Conservation (phyloP, 2,888 invertebrate species). For the Oscheius sp. region DNA sequence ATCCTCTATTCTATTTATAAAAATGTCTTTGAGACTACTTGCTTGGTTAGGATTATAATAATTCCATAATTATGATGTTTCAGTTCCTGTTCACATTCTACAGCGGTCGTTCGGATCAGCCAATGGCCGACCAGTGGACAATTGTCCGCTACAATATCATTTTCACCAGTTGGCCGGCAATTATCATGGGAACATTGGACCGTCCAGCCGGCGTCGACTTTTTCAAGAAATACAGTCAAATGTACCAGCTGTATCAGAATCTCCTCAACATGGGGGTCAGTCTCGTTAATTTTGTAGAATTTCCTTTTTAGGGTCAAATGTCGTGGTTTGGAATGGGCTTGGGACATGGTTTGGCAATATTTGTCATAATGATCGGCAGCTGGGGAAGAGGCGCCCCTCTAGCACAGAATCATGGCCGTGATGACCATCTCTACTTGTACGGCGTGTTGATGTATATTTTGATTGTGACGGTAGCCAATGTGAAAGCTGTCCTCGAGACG, state of each 20-base stretch:
- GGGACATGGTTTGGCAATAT: not conserved
- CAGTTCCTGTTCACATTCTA: conserved; percentile 28
- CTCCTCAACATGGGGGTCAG: conserved; percentile 1
- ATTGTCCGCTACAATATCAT: conserved; percentile 33
- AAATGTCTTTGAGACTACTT: conserved; percentile 41
- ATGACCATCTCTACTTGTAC: conserved; percentile 15
- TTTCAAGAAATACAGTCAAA: conserved; percentile 25
- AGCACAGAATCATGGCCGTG: not conserved
- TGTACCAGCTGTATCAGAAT: conserved; percentile 25
- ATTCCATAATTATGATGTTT: not conserved
- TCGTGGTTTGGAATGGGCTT: conserved; percentile 26
- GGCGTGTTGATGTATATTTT: conserved; percentile 13
- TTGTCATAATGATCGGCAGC: not conserved
- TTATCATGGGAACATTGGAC: conserved; percentile 21
- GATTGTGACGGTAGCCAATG: conserved; percentile 36
- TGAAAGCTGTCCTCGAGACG: conserved; percentile 38
- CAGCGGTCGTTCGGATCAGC: conserved; percentile 27
- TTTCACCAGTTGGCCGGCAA: conserved; percentile 32
- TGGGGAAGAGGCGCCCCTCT: conserved; percentile 21
- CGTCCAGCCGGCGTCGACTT: conserved; percentile 17
- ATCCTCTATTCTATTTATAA: conserved; percentile 53
- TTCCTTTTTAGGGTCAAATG: conserved; percentile 17
- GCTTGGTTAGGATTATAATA: too few species aligned
- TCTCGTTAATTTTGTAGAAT: not conserved
- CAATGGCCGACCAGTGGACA: conserved; percentile 38